Evolutionary conservation across 1,140 invertebrate genomes (phyloP).

Genomic region (Zaprionus vittiger): DNA sequence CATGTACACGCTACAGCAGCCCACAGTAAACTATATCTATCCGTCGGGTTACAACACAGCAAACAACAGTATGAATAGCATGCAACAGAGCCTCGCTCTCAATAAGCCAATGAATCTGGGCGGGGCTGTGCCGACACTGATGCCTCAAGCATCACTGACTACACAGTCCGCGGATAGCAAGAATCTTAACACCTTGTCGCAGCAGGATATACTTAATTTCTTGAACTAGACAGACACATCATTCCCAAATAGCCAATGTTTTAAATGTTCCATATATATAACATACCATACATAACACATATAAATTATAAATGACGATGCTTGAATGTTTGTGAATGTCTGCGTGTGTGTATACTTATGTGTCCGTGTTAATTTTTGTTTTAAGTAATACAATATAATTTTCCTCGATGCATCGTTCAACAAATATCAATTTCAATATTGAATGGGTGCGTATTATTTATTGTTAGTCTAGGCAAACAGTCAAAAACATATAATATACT

Average conservation of each 20-base stretch:
- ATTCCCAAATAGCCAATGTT: conserved; percentile 53
- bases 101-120: conserved; percentile 46
- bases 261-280: conserved; percentile 39
- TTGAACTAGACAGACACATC: conserved; percentile 68
- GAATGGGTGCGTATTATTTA: conserved; percentile 60
- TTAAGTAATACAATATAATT: conserved; percentile 55
- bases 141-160: conserved; percentile 51
- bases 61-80: conserved; percentile 52
- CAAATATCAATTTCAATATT: conserved; percentile 47
- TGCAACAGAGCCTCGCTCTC: conserved; percentile 48
- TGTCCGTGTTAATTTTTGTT: conserved; percentile 26
- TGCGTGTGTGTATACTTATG: conserved; percentile 35
- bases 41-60: conserved; percentile 57
- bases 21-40: conserved; percentile 79
- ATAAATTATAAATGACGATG: conserved; percentile 36
- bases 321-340: conserved; percentile 38
- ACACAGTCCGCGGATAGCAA: conserved; percentile 59
- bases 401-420: conserved; percentile 53
- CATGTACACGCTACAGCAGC: conserved; percentile 72
- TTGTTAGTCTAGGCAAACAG: conserved; percentile 71
- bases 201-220: conserved; percentile 82
- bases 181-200: conserved; percentile 77
- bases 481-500: conserved; percentile 52
- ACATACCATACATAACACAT: conserved; percentile 32
- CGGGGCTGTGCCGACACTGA: conserved; percentile 36